Evolutionary conservation across 1,140 invertebrate species (phyloP), one percentile per base, ranked within the genome.

Genomic region (Goniozus legneri): DNA sequence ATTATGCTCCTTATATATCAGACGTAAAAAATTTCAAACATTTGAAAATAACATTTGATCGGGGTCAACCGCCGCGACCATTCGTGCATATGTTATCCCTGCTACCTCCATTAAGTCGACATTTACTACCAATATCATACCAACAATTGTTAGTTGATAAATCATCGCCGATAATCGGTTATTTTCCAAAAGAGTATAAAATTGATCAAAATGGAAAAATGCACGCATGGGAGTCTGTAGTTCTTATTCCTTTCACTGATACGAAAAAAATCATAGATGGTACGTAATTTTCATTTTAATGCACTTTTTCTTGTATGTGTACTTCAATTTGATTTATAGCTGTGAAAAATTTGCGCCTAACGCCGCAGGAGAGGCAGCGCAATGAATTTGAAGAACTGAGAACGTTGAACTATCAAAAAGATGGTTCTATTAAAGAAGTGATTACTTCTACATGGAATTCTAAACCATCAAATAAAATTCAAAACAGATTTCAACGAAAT

Each of bases 161-260:
- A n/a, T 73, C 80, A 38, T 97, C 93, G 14, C 86, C 91, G 0
- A 85, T 98, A 38, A 84, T 87, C 13, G 80, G 92, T 49, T 99
- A 89, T 70, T 98, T 96, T 77, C 96, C 96, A 0, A 62, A 79
- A 13, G 79, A 95, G 14, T 98, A 98, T 71, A 80, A 91, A 58
- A 94, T 87, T 0, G 91, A 93, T 77, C 74, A 91, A 21, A 92
- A 98, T 79, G 95, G 94, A 1, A 99, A 99, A 66, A 83, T 82
- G 59, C 89, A 97, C 59, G 92, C 96, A 49, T 99, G 95, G 95
- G 96, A 99, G 73, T 95, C 95, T 16, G 88, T 99, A 0, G 93
- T 98, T 6, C 77, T 98, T 1, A 95, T 98, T 62, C 95, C 95
- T 1, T 97, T 98, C 60, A 98, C 98, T 59, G 87, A 97, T 54